Percentiles rank a stretch among this genome's conserved stretches.
Evolutionary conservation across 2,797 vertebrate genomes (phyloP).

Genomic region (Avahi laniger): DNA sequence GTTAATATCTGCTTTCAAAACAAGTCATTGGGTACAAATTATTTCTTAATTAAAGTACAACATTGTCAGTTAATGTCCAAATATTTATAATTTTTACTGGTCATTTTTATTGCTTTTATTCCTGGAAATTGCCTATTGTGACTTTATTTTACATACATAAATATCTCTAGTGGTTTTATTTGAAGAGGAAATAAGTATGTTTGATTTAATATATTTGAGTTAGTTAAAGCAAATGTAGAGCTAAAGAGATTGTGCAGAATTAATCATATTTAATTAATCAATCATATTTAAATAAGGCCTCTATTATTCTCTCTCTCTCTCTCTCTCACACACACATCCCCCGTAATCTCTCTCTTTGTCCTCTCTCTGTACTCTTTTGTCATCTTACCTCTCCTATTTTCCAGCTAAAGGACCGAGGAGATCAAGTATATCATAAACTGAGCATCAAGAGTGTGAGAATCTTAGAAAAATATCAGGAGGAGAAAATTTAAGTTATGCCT

Average conservation of each 20-base stretch:
- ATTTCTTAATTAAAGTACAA: constrained; percentile 9
- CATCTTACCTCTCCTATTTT: background rate
- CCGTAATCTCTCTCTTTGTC: background rate
- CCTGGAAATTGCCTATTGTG: background rate
- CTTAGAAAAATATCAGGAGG: background rate
- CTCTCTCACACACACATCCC: too few species aligned
- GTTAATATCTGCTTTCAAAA: background rate
- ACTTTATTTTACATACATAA: background rate
- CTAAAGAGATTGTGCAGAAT: background rate
- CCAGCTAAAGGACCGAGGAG: background rate
- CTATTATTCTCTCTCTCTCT: background rate
- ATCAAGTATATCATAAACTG: background rate
- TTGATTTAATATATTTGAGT: background rate
- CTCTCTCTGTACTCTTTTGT: background rate
- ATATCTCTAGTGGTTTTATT: background rate
- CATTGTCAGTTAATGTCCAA: background rate
- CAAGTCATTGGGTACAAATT: background rate
- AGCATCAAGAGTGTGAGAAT: background rate
- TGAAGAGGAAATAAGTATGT: background rate
- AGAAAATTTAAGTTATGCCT: background rate
- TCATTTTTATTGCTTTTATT: background rate
- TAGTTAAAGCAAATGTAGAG: background rate
- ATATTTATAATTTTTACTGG: background rate
- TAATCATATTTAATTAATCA: background rate
- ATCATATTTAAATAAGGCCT: background rate